Conservation (phyloP, 2,113 vertebrate species). For the Diphyllodes magnificus region DNA sequence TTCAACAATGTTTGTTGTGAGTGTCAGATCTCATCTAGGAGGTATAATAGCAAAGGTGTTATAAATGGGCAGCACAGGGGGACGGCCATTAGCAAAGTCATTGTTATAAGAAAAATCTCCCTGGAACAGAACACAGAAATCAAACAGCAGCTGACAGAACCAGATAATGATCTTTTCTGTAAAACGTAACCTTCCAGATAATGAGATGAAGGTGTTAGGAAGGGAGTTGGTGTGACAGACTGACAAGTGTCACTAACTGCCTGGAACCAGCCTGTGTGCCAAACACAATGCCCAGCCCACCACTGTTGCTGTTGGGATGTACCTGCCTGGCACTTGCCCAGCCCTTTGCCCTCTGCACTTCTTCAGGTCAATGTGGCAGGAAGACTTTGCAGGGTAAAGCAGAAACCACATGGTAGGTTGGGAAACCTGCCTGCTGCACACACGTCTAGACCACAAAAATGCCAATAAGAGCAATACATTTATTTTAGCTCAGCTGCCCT, state of each 20-base stretch:
- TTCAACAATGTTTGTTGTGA: neutral
- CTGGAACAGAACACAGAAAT: neutral
- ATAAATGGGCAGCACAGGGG: neutral
- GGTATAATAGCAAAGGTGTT: neutral
- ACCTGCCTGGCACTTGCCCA: neutral
- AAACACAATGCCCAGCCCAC: neutral
- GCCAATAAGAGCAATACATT: neutral
- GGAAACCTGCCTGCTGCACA: neutral
- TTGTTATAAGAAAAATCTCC: neutral
- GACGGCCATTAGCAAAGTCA: neutral
- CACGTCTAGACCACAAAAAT: neutral
- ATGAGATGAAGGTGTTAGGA: neutral
- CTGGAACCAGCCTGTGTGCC: neutral
- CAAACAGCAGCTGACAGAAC: neutral
- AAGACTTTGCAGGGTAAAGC: neutral
- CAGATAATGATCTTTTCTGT: neutral
- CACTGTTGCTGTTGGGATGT: accelerated
- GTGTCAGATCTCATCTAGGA: neutral
- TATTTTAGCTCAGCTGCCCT: neutral
- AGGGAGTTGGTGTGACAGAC: neutral
- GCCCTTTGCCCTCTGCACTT: neutral
- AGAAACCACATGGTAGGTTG: neutral
- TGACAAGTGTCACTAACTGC: neutral
- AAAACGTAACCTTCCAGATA: neutral
- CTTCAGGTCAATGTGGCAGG: accelerated